phyloP scores from a whole-genome alignment of 1,140 invertebrate species.

The Acromyrmex echinatior region DNA sequence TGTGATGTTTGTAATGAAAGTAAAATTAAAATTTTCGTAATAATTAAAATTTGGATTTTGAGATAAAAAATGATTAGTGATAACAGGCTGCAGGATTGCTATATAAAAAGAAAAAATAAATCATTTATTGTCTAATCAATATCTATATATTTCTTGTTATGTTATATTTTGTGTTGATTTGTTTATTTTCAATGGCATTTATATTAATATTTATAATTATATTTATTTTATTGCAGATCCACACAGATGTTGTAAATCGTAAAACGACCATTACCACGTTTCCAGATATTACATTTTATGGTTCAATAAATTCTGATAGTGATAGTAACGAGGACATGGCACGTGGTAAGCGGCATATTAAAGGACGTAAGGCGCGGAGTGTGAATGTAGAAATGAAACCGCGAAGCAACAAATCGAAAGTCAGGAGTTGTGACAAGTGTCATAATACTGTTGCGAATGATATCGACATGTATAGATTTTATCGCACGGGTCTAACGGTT shows the following conservation, averaged over 20 bases:
- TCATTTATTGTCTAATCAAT: too few relatives aligned
- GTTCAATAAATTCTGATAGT: conserved; percentile 72
- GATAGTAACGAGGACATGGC: conserved; percentile 68
- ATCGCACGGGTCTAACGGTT: conserved; percentile 76
- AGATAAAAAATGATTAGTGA: too few relatives aligned
- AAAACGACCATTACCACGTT: conserved; percentile 79
- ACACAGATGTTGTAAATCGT: conserved; percentile 79
- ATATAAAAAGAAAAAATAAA: too few relatives aligned
- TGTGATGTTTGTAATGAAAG: too few relatives aligned
- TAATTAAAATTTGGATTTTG: too few relatives aligned
- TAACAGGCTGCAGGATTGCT: too few relatives aligned
- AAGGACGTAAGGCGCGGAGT: not conserved
- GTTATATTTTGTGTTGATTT: not conserved
- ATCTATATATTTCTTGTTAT: not conserved
- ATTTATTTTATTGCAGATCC: conserved; percentile 69
- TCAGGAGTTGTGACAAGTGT: conserved; percentile 77
- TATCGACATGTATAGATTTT: conserved; percentile 78
- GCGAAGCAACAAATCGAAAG: not conserved
- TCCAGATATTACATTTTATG: conserved; percentile 64
- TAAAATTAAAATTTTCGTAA: too few relatives aligned
- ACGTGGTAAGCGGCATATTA: not conserved
- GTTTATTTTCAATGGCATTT: not conserved
- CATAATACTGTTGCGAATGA: conserved; percentile 63
- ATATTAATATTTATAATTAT: not conserved
- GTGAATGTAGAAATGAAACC: not conserved